These are phyloP conservation scores for Drosophila subquinaria DNA, from an alignment of 2,888 invertebrate species.

Conservation along the genomic window DNA sequence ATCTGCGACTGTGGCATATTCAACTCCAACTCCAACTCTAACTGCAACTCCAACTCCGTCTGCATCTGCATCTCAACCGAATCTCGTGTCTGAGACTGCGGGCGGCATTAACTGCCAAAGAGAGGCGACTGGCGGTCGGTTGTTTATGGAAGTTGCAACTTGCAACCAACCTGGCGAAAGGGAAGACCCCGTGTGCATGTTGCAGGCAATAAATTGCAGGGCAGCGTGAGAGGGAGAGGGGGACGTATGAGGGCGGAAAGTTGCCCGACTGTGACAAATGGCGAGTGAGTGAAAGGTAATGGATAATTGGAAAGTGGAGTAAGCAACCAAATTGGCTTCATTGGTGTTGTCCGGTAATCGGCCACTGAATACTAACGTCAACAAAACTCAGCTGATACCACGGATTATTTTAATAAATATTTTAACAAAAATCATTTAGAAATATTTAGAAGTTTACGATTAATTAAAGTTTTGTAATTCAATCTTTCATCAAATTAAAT, in stretches of 20 bases:
- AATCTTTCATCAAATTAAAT: not conserved
- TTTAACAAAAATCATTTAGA: not conserved
- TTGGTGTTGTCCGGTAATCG: constrained; percentile 23
- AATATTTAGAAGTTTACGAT: not conserved
- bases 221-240: constrained; percentile 23
- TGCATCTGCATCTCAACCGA: constrained; percentile 33
- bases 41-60: constrained; percentile 36
- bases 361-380: not conserved
- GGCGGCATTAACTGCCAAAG: constrained; percentile 37
- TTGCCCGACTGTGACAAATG: constrained; percentile 65
- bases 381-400: not conserved
- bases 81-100: constrained; percentile 20
- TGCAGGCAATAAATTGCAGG: constrained; percentile 63
- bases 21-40: constrained; percentile 4
- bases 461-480: not conserved
- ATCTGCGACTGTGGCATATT: constrained; percentile 18
- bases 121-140: constrained; percentile 27
- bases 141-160: constrained; percentile 61
- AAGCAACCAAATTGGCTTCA: constrained; percentile 41
- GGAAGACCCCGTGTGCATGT: constrained; percentile 46
- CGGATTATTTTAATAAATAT: not conserved
- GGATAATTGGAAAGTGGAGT: constrained; percentile 57
- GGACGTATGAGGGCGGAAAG: not conserved
- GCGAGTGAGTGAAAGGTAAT: constrained; percentile 64
- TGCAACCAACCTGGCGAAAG: constrained; percentile 58